phyloP scores from a whole-genome alignment of 2,113 vertebrate species.

The Balaeniceps rex region DNA sequence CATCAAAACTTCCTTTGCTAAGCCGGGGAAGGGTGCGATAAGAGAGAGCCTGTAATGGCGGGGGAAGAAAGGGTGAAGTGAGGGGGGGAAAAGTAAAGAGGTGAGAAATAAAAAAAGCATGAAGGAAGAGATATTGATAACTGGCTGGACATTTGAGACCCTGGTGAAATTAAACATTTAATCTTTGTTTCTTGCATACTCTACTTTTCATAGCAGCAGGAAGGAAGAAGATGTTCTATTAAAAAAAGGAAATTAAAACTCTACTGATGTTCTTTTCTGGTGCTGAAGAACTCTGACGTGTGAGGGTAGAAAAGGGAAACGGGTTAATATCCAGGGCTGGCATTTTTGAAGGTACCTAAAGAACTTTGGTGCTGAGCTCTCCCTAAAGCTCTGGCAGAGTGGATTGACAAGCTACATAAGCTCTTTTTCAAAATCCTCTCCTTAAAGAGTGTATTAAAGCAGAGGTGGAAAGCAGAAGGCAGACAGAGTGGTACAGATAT shows the following conservation, averaged over 20 bases:
- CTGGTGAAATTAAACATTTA: background rate
- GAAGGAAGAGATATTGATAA: background rate
- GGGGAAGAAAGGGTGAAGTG: background rate
- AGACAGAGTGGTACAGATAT: background rate
- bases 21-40: background rate
- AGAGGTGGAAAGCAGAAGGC: background rate
- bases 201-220: background rate
- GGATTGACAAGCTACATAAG: background rate
- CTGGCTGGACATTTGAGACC: background rate
- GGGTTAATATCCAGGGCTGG: background rate
- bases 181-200: background rate
- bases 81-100: background rate
- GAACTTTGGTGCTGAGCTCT: background rate
- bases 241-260: background rate
- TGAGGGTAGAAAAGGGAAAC: background rate
- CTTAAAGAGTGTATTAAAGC: background rate
- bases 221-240: background rate
- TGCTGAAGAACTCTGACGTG: background rate
- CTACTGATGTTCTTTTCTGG: background rate
- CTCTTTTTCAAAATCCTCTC: conserved; percentile 2
- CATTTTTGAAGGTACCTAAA: background rate
- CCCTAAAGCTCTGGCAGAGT: background rate
- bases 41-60: background rate
- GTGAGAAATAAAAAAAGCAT: background rate
- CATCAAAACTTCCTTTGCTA: background rate